Conservation (phyloP, 2,113 vertebrate species). For the Podarcis raffonei region DNA sequence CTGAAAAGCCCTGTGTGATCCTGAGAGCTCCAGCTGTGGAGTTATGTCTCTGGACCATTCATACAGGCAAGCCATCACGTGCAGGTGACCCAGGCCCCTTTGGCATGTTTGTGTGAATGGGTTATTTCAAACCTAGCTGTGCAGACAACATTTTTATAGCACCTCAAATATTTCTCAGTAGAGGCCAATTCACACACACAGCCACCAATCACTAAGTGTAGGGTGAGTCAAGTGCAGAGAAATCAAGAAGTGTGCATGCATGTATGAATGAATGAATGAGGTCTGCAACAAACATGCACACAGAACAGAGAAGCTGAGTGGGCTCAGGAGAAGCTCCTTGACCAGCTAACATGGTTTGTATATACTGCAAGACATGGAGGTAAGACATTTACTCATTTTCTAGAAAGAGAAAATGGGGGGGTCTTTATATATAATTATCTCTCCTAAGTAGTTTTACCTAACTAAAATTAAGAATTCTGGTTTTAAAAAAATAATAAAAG, state of each 20-base stretch:
- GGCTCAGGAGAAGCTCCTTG: not conserved
- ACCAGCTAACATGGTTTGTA: not conserved
- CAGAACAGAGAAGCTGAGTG: not conserved
- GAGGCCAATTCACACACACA: not conserved
- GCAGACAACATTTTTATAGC: not conserved
- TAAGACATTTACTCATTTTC: not conserved
- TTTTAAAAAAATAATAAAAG: not conserved
- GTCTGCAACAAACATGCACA: not conserved
- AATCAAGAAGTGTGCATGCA: not conserved
- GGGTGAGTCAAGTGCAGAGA: not conserved
- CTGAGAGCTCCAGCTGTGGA: not conserved
- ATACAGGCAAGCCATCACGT: not conserved
- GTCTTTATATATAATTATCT: not conserved
- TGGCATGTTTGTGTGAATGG: not conserved
- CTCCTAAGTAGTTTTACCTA: not conserved
- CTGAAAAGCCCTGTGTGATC: not conserved
- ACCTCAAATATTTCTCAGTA: not conserved
- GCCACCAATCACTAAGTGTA: not conserved
- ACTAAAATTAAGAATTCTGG: not conserved
- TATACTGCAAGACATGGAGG: not conserved
- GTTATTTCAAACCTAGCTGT: no score
- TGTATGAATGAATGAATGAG: not conserved
- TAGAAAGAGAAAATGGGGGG: not conserved
- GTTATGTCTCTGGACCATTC: not conserved
- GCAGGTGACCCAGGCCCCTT: no score